phyloP scores from a whole-genome alignment of 2,888 invertebrate genomes.

The Eristalinus aeneus region DNA sequence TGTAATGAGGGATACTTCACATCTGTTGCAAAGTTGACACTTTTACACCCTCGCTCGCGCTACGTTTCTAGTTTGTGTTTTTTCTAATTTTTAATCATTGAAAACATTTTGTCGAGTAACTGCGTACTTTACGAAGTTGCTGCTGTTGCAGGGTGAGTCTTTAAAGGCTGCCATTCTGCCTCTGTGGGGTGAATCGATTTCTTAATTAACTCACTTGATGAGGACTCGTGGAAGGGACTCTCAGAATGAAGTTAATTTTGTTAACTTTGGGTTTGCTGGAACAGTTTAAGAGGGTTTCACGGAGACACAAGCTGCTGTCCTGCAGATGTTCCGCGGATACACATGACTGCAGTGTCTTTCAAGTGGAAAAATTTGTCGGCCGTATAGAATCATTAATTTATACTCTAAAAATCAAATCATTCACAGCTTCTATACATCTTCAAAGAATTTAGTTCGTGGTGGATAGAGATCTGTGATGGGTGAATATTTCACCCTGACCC shows the following conservation, averaged over 20 bases:
- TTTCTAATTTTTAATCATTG: constrained; percentile 40
- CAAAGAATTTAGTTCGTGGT: no score
- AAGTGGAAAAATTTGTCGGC: no score
- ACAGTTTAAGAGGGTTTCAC: no score
- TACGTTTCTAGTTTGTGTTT: neutral
- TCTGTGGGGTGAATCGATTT: neutral
- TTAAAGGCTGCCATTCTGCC: neutral
- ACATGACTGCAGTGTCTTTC: no score
- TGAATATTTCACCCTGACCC: no score
- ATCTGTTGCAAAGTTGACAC: constrained; percentile 58
- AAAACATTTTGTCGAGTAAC: constrained; percentile 18
- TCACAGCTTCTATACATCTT: no score
- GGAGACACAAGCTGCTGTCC: no score
- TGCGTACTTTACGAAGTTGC: neutral
- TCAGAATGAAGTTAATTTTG: neutral
- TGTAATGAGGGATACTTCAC: constrained; percentile 66
- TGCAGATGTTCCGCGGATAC: no score
- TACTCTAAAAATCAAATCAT: no score
- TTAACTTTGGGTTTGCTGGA: no score
- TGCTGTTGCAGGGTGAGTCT: neutral
- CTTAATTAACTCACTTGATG: neutral
- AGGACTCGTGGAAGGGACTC: neutral
- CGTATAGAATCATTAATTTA: no score
- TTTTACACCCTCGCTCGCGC: constrained; percentile 37
- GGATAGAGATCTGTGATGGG: no score